phyloP scores from a whole-genome alignment of 2,113 vertebrate genomes.

The Junco hyemalis region DNA sequence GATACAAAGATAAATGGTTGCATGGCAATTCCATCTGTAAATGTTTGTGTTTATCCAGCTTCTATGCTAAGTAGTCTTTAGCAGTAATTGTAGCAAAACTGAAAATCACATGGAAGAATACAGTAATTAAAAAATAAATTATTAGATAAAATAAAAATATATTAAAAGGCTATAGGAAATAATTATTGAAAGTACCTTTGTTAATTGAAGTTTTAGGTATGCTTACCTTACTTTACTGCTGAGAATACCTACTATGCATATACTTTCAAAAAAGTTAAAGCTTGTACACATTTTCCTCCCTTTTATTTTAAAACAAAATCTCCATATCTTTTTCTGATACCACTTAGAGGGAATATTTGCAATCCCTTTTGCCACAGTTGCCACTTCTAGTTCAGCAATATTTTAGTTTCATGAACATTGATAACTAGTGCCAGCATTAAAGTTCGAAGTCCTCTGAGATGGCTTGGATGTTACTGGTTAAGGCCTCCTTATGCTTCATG shows the following conservation, averaged over 20 bases:
- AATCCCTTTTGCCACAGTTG: not conserved
- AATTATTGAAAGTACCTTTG: not conserved
- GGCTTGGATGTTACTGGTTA: not conserved
- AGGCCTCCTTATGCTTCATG: not conserved
- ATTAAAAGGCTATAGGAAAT: not conserved
- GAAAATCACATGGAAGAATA: not conserved
- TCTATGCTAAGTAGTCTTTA: not conserved
- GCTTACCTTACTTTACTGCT: not conserved
- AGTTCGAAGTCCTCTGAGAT: not conserved
- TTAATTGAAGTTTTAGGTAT: not conserved
- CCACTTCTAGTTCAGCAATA: not conserved
- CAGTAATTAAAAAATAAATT: accelerated
- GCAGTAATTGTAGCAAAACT: not conserved
- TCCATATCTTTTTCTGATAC: not conserved
- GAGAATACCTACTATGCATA: not conserved
- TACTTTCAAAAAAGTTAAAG: not conserved
- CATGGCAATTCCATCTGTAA: not conserved
- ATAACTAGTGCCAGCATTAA: not conserved
- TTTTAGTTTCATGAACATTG: not conserved
- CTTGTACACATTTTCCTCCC: not conserved
- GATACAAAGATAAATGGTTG: not conserved
- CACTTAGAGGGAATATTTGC: not conserved
- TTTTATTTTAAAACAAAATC: not conserved
- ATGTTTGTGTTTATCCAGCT: not conserved
- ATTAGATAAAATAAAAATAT: not conserved